A percentile compares a stretch with the other conserved stretches of the same genome.
Evolutionary conservation across 2,888 invertebrate genomes (phyloP).

Genomic region (Labia minor): DNA sequence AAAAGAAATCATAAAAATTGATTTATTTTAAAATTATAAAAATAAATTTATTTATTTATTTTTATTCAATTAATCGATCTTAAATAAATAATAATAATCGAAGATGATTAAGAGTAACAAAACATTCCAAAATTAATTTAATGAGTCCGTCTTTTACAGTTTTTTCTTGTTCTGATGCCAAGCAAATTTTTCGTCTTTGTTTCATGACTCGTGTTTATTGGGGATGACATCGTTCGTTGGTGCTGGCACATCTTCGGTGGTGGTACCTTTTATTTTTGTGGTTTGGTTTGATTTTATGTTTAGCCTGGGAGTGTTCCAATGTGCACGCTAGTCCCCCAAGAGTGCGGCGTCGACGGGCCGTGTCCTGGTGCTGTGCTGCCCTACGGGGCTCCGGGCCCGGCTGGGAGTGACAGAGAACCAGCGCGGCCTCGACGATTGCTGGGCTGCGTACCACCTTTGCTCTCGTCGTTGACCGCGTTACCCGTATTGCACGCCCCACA

Average conservation of each 20-base stretch:
- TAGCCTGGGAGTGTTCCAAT: not conserved
- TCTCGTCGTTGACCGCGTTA: not conserved
- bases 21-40: no score
- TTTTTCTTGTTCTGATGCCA: not conserved
- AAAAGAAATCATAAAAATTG: no score
- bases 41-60: no score
- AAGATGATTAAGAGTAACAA: no score
- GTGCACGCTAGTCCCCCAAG: conserved; percentile 24
- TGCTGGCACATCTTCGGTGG: not conserved
- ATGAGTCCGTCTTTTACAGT: not conserved
- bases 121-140: no score
- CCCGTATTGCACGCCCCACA: not conserved
- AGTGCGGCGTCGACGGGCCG: conserved; percentile 46
- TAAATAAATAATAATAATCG: no score
- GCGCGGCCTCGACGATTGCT: not conserved
- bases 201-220: not conserved
- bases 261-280: not conserved
- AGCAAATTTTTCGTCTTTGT: not conserved
- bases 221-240: not conserved
- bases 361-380: conserved; percentile 33
- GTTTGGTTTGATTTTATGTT: not conserved
- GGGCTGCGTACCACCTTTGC: not conserved
- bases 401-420: not conserved
- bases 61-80: no score
- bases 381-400: not conserved